Base-by-base conservation (phyloP, 2,797 vertebrate genomes). In the Lepidocolaptes lacrymiger region DNA sequence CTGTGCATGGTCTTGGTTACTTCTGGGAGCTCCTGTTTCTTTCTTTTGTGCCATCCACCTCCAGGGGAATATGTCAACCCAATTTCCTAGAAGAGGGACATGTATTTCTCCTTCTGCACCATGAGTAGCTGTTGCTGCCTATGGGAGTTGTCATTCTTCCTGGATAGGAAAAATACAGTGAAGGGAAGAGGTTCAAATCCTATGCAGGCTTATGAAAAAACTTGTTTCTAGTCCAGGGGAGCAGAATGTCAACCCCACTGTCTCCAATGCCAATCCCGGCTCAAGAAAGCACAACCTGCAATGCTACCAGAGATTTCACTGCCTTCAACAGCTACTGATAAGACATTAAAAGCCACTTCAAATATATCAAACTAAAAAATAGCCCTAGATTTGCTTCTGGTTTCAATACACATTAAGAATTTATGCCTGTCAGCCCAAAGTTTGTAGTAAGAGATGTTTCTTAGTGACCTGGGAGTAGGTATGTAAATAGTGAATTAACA, bases 401-500 rank as follows among this genome's bases (percentile, higher is more conserved):
- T 88, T 96, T 89, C 83, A 95, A 76, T 92, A 91, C 43, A 64
- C 58, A 89, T 94, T 88, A 96, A 95, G 93, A 94, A 96, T 91
- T 91, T 94, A 92, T 84, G 59, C 79, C 87, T 92, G 95, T 94
- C 92, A 91, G 78, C 88, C 91, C 86, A 72, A 88, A 95, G 91
- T 96, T 94, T 91, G 80, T 91, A 96, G 89, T 64, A 85, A 88
- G 92, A 90, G 88, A 93, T 93, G 91, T 96, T 96, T 94, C 91
- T 90, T 80, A 79, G 93, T 95, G 96, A 97, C 95, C 93, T 91
- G 95, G 96, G 96, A 97, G 88, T 96, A 95, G 89, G 93, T 64
- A 96, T 94, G 96, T 96, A 95, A 97, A 96, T 97, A 96, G 95
- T 94, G 88, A 96, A 96, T 97, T 97, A 96, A 88, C 85, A 89